These are phyloP conservation scores for Eupithecia vulgata DNA, from an alignment of 2,888 invertebrate genomes.

Conservation along the genomic window DNA sequence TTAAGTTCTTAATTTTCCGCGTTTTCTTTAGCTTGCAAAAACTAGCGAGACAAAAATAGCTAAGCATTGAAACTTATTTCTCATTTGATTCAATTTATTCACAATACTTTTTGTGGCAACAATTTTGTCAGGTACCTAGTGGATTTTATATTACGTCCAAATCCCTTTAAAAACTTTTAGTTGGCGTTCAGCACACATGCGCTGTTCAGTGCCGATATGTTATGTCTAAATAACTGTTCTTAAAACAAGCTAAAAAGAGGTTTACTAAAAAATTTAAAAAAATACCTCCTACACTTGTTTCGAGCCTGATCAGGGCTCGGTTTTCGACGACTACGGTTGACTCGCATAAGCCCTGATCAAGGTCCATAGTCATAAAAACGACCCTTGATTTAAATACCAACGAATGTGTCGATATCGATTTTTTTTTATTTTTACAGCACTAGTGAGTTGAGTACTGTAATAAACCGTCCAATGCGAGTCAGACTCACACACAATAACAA, in stretches of 20 bases:
- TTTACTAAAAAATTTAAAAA: no score
- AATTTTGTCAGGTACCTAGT: background rate
- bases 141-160: background rate
- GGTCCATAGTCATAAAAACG: no score
- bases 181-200: no score
- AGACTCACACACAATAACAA: background rate
- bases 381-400: background rate
- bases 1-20: slow-evolving; percentile 2
- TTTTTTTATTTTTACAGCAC: background rate
- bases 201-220: background rate
- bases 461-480: background rate
- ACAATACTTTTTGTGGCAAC: background rate
- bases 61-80: background rate
- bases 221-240: no score
- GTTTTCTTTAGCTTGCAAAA: slow-evolving; percentile 7
- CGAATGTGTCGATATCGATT: background rate
- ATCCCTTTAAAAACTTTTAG: no score
- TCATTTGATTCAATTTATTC: background rate
- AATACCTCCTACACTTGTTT: no score
- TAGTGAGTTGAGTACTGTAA: slow-evolving; percentile 1
- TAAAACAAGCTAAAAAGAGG: no score
- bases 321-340: no score
- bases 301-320: no score
- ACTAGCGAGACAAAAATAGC: slow-evolving; percentile 3
- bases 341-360: no score